Conservation (phyloP, 2,113 vertebrate species). For the Chelonoidis abingdonii region DNA sequence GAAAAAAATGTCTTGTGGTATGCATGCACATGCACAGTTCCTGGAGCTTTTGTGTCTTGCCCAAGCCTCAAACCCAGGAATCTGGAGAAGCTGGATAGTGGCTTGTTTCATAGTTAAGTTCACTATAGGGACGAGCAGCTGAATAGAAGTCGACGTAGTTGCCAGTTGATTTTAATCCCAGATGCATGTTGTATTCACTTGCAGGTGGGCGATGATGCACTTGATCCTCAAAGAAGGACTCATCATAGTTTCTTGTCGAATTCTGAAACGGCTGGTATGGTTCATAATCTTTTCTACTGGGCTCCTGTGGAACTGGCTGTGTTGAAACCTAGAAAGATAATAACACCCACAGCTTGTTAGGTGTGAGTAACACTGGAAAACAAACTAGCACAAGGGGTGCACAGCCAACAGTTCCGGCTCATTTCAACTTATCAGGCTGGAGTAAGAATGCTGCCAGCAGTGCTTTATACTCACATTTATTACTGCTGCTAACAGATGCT, state of each 20-base stretch:
- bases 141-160: slow-evolving; percentile 99
- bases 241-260: slow-evolving; percentile 93
- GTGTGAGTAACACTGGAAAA: fast-evolving
- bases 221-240: slow-evolving; percentile 93
- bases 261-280: slow-evolving; percentile 95
- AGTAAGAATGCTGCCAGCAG: neutral
- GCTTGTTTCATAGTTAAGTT: slow-evolving; percentile 99
- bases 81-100: slow-evolving; percentile 99
- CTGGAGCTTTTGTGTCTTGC: slow-evolving; percentile 72
- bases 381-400: neutral
- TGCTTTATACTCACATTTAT: neutral
- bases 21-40: slow-evolving; percentile 99
- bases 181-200: slow-evolving; percentile 98
- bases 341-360: neutral
- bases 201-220: slow-evolving; percentile 90
- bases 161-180: slow-evolving; percentile 99
- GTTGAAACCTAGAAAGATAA: slow-evolving; percentile 83
- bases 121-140: slow-evolving; percentile 97
- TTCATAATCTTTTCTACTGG: slow-evolving; percentile 95
- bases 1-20: slow-evolving; percentile 88
- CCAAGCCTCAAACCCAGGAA: slow-evolving; percentile 94
- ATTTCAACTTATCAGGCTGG: neutral
- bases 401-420: neutral
- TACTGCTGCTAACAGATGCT: neutral
- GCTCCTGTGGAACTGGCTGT: slow-evolving; percentile 94